Evolutionary conservation across 2,113 vertebrate species (phyloP).

Genomic region (Lagenorhynchus albirostris): DNA sequence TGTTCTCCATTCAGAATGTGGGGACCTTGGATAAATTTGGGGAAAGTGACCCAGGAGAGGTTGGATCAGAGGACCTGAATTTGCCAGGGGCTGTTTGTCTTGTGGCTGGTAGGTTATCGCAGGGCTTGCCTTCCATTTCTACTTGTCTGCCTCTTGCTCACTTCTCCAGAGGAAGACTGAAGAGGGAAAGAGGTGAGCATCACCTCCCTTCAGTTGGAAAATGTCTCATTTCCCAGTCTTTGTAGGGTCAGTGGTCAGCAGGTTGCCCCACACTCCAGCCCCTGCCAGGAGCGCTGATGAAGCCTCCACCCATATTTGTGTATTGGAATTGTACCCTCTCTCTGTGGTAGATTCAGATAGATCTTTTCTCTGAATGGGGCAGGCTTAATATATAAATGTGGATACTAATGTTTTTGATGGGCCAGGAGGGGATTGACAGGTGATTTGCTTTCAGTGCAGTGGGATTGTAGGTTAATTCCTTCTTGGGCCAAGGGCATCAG

Average conservation of each 20-base stretch:
- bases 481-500: not conserved
- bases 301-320: not conserved
- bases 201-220: not conserved
- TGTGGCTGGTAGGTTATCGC: not conserved
- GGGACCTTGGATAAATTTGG: constrained; percentile 9
- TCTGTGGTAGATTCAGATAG: not conserved
- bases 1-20: not conserved
- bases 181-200: not conserved
- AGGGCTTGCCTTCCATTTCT: not conserved
- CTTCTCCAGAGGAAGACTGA: not conserved
- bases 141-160: not conserved
- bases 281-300: not conserved
- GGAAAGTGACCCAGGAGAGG: not conserved
- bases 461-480: not conserved
- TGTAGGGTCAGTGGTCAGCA: not conserved
- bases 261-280: not conserved
- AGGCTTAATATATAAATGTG: not conserved
- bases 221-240: not conserved
- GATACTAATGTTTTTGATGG: not conserved
- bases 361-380: not conserved
- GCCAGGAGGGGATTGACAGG: not conserved
- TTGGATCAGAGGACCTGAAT: not conserved
- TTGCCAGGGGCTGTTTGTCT: not conserved
- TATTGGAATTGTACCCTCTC: not conserved
- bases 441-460: not conserved